Conservation (phyloP, 92 coral and sea anemone species). For the Paragorgia papillata region DNA sequence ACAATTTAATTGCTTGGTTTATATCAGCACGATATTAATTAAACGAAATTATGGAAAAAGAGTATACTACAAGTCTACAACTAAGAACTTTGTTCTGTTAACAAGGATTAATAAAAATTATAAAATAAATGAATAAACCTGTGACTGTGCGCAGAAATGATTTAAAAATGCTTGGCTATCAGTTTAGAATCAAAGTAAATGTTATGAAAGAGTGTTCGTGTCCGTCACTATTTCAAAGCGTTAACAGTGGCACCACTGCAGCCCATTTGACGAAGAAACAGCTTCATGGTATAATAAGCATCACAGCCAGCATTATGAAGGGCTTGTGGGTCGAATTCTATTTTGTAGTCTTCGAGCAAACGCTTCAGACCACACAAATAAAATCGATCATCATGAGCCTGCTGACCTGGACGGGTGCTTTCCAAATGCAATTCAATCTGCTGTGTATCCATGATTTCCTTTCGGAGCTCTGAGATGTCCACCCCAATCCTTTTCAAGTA, state of each 20-base stretch:
- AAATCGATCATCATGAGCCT: slow-evolving; percentile 26
- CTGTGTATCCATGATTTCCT: slow-evolving; percentile 69
- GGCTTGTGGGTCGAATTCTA: slow-evolving; percentile 38
- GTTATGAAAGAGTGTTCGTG: too few relatives aligned
- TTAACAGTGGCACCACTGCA: background rate
- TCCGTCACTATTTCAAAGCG: background rate
- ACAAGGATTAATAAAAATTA: too few relatives aligned
- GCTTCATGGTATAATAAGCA: slow-evolving; percentile 67
- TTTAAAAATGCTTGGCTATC: too few relatives aligned
- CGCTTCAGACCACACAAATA: slow-evolving; percentile 51
- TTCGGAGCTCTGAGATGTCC: slow-evolving; percentile 18
- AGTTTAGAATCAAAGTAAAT: too few relatives aligned
- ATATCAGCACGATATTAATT: too few relatives aligned
- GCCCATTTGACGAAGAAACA: slow-evolving; percentile 33
- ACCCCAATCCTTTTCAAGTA: slow-evolving; percentile 32
- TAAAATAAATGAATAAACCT: too few relatives aligned
- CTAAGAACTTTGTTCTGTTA: too few relatives aligned
- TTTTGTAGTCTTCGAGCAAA: slow-evolving; percentile 41
- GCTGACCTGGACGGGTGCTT: background rate
- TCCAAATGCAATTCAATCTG: slow-evolving; percentile 44
- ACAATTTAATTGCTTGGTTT: too few relatives aligned
- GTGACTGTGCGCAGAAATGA: too few relatives aligned
- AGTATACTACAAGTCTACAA: too few relatives aligned
- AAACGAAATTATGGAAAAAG: too few relatives aligned
- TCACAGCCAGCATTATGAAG: slow-evolving; percentile 73